phyloP scores from a whole-genome alignment of 2,113 vertebrate species.

The Hymenochirus boettgeri region DNA sequence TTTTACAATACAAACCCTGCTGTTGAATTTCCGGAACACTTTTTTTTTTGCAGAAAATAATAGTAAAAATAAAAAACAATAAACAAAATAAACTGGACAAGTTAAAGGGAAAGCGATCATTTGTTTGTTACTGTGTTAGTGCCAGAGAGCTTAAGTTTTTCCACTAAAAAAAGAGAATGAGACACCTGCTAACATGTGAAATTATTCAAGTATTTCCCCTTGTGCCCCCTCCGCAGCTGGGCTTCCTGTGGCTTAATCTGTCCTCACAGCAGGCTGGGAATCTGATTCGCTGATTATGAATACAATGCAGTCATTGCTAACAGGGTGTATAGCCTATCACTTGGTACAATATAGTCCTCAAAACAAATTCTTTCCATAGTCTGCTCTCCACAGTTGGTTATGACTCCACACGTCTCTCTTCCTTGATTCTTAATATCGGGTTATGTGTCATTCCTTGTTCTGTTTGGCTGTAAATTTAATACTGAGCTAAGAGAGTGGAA shows the following conservation, averaged over 20 bases:
- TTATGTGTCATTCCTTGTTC: constrained; percentile 51
- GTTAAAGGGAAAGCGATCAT: constrained; percentile 46
- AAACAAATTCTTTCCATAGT: constrained; percentile 50
- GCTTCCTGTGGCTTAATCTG: constrained; percentile 48
- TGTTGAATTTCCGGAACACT: too few relatives aligned
- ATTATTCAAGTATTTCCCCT: constrained; percentile 41
- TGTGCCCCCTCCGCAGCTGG: constrained; percentile 48
- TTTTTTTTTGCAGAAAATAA: too few relatives aligned
- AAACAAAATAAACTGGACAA: too few relatives aligned
- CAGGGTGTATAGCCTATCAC: constrained; percentile 48
- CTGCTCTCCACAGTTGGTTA: constrained; percentile 48
- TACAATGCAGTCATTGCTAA: constrained; percentile 43
- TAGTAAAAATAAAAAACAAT: too few relatives aligned
- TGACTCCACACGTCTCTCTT: constrained; percentile 30
- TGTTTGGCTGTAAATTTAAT: constrained; percentile 50
- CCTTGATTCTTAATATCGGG: constrained; percentile 47
- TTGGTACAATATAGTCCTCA: constrained; percentile 43
- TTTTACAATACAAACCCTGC: too few relatives aligned
- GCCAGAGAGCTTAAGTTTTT: constrained; percentile 22
- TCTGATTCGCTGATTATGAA: constrained; percentile 49
- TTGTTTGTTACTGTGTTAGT: constrained; percentile 25
- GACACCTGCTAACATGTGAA: constrained; percentile 51
- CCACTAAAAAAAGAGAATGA: constrained; percentile 27
- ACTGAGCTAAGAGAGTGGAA: constrained; percentile 58
- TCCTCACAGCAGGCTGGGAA: constrained; percentile 45